phyloP scores from a whole-genome alignment of 2,797 vertebrate species.

The Catostomus latipinnis region DNA sequence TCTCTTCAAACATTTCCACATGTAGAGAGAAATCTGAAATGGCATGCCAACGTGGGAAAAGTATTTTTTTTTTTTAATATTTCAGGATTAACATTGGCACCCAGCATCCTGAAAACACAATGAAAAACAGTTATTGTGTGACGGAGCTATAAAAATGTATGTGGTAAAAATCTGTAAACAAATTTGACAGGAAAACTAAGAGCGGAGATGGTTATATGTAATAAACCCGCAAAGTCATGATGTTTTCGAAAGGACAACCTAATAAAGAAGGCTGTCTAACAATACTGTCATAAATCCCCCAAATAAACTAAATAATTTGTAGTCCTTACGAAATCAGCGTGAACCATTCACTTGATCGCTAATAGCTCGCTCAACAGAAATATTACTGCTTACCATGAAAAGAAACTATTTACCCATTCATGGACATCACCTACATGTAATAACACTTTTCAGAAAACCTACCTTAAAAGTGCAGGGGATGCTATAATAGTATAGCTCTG shows the following conservation, averaged over 20 bases:
- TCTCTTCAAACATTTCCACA: neutral
- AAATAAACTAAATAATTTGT: neutral
- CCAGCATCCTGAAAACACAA: neutral
- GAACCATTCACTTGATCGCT: neutral
- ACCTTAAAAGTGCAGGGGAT: conserved; percentile 69
- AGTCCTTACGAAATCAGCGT: neutral
- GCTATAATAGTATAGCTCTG: conserved; percentile 71
- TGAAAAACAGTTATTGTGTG: too few species aligned
- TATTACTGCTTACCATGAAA: neutral
- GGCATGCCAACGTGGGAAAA: neutral
- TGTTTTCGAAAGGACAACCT: too few species aligned
- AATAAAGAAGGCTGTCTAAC: neutral
- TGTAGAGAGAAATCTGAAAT: neutral
- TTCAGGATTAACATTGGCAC: neutral
- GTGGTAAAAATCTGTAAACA: neutral
- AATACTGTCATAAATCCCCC: neutral
- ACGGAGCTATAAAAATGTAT: neutral
- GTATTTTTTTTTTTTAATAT: too few species aligned
- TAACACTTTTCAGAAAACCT: neutral
- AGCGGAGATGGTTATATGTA: neutral
- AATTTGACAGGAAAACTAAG: neutral
- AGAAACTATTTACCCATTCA: neutral
- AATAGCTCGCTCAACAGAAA: neutral
- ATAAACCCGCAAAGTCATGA: neutral
- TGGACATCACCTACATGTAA: neutral